These are phyloP conservation scores for Puntigrus tetrazona DNA, from an alignment of 2,113 vertebrate genomes.

Conservation along the genomic window DNA sequence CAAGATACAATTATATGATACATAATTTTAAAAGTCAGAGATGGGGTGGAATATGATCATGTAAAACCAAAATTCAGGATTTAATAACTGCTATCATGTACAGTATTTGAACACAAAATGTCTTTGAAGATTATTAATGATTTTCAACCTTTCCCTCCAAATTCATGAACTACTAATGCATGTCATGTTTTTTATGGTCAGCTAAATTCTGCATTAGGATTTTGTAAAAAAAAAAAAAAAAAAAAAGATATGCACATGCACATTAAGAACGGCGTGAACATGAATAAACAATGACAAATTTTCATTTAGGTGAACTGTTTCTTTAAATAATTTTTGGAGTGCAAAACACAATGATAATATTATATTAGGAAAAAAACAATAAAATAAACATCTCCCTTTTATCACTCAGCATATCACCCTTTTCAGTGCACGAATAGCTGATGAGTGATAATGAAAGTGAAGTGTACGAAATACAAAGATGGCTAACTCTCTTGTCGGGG, in stretches of 20 bases:
- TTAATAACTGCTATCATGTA: background rate
- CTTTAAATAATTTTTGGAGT: background rate
- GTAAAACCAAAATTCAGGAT: no score
- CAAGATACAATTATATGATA: no score
- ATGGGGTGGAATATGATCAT: background rate
- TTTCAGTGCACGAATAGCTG: background rate
- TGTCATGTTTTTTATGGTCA: background rate
- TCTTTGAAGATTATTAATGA: background rate
- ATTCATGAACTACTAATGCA: background rate
- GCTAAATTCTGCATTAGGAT: background rate
- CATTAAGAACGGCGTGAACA: background rate
- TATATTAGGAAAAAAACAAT: no score
- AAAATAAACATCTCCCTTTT: background rate
- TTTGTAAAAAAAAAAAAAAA: background rate
- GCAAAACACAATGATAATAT: background rate
- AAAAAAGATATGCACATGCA: background rate
- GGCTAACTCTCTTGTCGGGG: conserved; percentile 9
- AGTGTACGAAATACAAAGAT: background rate
- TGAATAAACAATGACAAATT: background rate
- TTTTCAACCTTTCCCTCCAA: background rate
- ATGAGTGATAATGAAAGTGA: background rate
- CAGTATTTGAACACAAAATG: background rate
- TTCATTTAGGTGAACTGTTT: background rate
- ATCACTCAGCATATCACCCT: background rate
- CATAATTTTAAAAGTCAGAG: background rate